Evolutionary conservation across 2,888 invertebrate species (phyloP), one percentile per base, ranked within the genome.

Genomic region (Clistopyga incitator): DNA sequence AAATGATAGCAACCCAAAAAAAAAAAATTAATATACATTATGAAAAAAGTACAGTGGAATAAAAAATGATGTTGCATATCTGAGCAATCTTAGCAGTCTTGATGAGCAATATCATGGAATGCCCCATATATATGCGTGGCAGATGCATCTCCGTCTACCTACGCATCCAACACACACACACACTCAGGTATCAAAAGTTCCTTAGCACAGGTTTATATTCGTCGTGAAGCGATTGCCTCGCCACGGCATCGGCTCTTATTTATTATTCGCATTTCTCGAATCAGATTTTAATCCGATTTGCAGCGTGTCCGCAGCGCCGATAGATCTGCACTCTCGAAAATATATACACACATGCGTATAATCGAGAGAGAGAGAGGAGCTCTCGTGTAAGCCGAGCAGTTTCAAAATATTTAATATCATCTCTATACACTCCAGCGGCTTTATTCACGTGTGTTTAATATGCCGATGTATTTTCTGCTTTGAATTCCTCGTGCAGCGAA

Each of bases 201-300:
- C 54, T 52, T 70, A 10, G 11, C 13, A 13, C 25, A 10, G 13
- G 50, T 3, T 50, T 50, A 50, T 15, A 61, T 61, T 61, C 61
- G n/a, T 29, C n/a, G 64, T 11, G 64, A 38, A 64, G 42, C 34
- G 38, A 38, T 64, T 38, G 18, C 64, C 20, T 38, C 34, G 29
- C 29, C 13, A 56, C 42, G 2, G 38, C 45, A 42, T 29, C 45
- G 34, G 45, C 45, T 59, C 29, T 78, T 82, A 78, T 82, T 78
- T 70, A 78, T 78, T 42, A 68, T 74, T 54, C 74, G 74, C 38
- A 75, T 71, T 82, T 82, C 78, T 65, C 68, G 70, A 82, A 71
- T 78, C 75, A 78, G 78, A 82, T 78, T 71, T 82, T 79, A 82
- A 82, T 78, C 78, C 82, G 78, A 75, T 78, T 75, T 70, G 52